Evolutionary conservation across 2,113 vertebrate species (phyloP), one percentile per base, ranked within the genome.

Genomic region (Columba janthina): DNA sequence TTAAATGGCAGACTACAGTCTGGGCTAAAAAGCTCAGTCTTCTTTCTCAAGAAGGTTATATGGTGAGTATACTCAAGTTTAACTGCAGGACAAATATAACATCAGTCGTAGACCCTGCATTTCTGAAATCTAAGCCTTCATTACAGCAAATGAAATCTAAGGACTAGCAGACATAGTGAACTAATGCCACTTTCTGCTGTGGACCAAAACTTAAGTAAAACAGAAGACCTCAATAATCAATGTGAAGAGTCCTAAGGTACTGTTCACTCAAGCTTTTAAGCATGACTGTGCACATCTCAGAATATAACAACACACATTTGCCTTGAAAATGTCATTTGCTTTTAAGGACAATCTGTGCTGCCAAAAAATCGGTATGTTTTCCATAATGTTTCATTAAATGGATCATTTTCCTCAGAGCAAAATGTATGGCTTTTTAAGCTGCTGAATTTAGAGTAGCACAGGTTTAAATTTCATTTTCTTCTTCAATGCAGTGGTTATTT

Each of bases 321-420:
- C 38, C 42, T 64, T 90, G 34, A 89, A 94, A 95, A 93, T 64
- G 42, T 61, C 4, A 83, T 91, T 93, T 91, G 42, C 62, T 94
- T 89, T 74, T 67, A 91, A 94, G 42, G 56, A 88, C 72, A 56
- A 28, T 50, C 38, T 88, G 77, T 90, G 42, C 64, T 91, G 92
- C 67, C 75, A 93, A 90, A 88, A 88, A 95, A 88, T 53, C 64
- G 67, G 34, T 53, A 72, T 13, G 56, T 88, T 91, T 93, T 36
- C 48, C 38, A 34, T 20, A 22, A 67, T 40, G 34, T 74, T 91
- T 85, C 67, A 74, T 58, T 88, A 77, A 85, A 86, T 3, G 2
- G 36, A 58, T 78, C 0, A 0, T 78, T 72, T 58, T 96, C 48
- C 44, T 87, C 48, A 50, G 53, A 78, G 44, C 10, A 85, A 89